Conservation (phyloP, 2,113 vertebrate genomes). For the Cygnus buccinator region DNA sequence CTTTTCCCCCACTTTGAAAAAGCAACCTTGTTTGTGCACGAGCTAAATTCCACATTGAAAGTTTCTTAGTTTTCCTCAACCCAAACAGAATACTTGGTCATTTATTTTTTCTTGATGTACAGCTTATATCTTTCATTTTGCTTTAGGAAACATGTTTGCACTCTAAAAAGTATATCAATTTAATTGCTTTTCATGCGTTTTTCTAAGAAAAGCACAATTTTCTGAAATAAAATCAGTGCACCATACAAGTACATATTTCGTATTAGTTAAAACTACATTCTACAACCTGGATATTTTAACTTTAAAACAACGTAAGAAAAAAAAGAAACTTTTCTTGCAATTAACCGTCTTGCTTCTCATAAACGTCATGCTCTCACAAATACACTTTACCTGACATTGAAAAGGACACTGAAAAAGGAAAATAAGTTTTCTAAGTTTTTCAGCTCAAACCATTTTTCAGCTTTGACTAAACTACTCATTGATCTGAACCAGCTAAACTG, state of each 20-base stretch:
- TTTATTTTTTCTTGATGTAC: accelerated
- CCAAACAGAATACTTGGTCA: background rate
- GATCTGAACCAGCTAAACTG: background rate
- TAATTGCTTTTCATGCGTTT: background rate
- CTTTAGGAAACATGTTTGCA: background rate
- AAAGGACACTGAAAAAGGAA: background rate
- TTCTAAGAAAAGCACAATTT: background rate
- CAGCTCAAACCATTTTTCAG: background rate
- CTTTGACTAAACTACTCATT: background rate
- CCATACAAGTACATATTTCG: background rate
- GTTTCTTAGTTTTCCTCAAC: background rate
- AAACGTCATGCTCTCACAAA: background rate
- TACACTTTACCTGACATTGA: background rate
- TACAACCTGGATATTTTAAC: background rate
- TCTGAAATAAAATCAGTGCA: background rate
- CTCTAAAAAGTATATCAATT: background rate
- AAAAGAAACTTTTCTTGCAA: background rate
- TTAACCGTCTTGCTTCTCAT: background rate
- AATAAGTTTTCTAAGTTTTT: background rate
- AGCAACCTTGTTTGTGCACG: background rate
- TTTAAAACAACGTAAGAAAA: background rate
- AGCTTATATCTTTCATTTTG: background rate
- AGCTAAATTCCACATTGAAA: background rate
- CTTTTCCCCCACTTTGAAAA: background rate
- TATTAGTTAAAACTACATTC: background rate